Evolutionary conservation across 2,113 vertebrate genomes (phyloP).

Genomic region (Chaenocephalus aceratus): DNA sequence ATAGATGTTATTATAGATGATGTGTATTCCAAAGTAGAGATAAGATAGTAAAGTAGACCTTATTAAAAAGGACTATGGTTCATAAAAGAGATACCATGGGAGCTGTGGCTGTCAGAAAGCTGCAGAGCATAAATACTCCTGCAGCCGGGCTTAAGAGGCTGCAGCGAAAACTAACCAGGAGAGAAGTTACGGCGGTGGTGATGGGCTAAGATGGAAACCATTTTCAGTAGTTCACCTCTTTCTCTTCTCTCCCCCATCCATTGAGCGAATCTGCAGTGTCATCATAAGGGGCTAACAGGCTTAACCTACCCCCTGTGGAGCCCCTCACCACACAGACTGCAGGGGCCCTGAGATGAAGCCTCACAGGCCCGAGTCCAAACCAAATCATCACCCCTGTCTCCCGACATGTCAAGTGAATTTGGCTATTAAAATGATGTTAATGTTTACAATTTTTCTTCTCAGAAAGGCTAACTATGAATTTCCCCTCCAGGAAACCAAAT

Average conservation of each 20-base stretch:
- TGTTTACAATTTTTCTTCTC: background rate
- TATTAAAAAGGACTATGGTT: conserved; percentile 72
- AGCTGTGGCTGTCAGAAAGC: conserved; percentile 61
- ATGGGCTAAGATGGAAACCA: conserved; percentile 36
- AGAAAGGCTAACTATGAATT: background rate
- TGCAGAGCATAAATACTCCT: conserved; percentile 53
- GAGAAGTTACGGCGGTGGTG: background rate
- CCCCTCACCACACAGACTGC: conserved; percentile 37
- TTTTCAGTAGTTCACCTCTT: conserved; percentile 35
- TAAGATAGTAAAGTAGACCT: conserved; percentile 70
- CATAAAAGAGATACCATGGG: conserved; percentile 66
- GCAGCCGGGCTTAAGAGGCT: conserved; percentile 48
- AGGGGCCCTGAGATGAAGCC: conserved; percentile 32
- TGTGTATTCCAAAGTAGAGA: conserved; percentile 65
- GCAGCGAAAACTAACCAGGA: conserved; percentile 38
- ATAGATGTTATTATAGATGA: conserved; percentile 58
- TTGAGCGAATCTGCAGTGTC: conserved; percentile 42
- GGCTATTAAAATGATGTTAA: conserved; percentile 47
- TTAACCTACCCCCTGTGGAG: conserved; percentile 62
- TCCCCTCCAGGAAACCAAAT: conserved; percentile 25
- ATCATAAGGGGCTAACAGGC: conserved; percentile 62
- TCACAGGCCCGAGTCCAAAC: conserved; percentile 33
- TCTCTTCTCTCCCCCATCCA: background rate
- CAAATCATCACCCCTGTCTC: conserved; percentile 21
- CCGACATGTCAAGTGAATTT: conserved; percentile 51